Base-by-base conservation (phyloP, 2,888 invertebrate genomes). In the Charanyca ferruginea region DNA sequence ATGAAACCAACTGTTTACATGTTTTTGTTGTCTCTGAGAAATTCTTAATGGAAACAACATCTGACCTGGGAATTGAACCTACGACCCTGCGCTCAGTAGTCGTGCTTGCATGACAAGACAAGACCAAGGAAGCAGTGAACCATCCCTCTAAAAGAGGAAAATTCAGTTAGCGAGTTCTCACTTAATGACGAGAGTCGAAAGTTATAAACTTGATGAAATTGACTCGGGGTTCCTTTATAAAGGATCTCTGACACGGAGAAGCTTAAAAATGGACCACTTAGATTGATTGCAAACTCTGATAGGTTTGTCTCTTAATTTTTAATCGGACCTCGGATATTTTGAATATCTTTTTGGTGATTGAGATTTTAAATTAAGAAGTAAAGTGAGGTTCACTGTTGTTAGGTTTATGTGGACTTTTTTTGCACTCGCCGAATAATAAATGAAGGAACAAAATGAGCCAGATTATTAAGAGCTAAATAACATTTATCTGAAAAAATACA, bases 201-300 rank as follows among this genome's bases (percentile, higher is more conserved):
- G 54, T 62, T 62, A 75, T 52, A 60, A 75, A 51, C 35, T 55
- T 52, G 42, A 49, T 57, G n/a, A 67, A 54, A 63, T 67, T 55
- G 47, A 58, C 60, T 28, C 6, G 51, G 38, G 55, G 23, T 42
- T 20, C 32, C 25, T 58, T 64, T 52, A 9, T 20, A 61, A 48
- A 28, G 22, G 35, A 53, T 18, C 22, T n/a, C 16, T 20, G 44
- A 22, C 23, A n/a, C 25, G 9, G 13, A 41, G 44, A 22, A 23
- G 25, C 7, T 72, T 69, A 59, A 66, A 78, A 75, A 64, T 66
- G 20, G 51, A 75, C n/a, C 66, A 68, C 64, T 75, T 61, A 47
- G 25, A 65, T 73, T 73, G 69, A 79, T 73, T 69, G 63, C 52
- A 23, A 20, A 54, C 25, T 38, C 35, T 48, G 47, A 62, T 52